phyloP scores from a whole-genome alignment of 2,113 vertebrate species.

The Sylvia atricapilla region DNA sequence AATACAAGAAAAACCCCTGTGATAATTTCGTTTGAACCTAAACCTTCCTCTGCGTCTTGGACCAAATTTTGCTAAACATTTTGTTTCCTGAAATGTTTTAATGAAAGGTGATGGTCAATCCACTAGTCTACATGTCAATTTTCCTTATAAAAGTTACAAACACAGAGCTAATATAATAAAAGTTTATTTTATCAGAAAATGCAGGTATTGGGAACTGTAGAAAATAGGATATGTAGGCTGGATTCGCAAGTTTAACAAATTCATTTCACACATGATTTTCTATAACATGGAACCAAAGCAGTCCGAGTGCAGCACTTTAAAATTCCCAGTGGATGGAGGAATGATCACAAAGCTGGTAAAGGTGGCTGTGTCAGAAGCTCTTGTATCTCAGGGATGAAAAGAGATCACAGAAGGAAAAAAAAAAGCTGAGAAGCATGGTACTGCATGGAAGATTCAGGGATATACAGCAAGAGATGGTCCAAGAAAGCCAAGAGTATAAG shows the following conservation, averaged over 20 bases:
- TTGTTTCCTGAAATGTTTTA: neutral
- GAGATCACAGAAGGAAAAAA: neutral
- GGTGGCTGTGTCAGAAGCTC: neutral
- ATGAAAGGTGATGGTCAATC: neutral
- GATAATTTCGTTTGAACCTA: neutral
- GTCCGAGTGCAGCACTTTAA: fast-evolving
- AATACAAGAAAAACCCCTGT: neutral
- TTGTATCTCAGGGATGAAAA: neutral
- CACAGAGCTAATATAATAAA: neutral
- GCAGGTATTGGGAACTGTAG: neutral
- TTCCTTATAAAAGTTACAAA: neutral
- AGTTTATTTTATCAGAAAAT: neutral
- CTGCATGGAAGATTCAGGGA: neutral
- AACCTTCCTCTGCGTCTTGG: neutral
- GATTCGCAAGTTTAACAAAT: neutral
- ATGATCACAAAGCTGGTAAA: neutral
- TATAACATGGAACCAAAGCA: neutral
- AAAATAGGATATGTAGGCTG: neutral
- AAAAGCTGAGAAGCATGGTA: neutral
- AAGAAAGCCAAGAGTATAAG: neutral
- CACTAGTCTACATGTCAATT: neutral
- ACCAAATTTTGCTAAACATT: neutral
- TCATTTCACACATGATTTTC: neutral
- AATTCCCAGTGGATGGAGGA: neutral
- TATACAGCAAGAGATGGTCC: neutral